Base-by-base conservation (phyloP, 2,797 vertebrate genomes). In the Takifugu rubripes region DNA sequence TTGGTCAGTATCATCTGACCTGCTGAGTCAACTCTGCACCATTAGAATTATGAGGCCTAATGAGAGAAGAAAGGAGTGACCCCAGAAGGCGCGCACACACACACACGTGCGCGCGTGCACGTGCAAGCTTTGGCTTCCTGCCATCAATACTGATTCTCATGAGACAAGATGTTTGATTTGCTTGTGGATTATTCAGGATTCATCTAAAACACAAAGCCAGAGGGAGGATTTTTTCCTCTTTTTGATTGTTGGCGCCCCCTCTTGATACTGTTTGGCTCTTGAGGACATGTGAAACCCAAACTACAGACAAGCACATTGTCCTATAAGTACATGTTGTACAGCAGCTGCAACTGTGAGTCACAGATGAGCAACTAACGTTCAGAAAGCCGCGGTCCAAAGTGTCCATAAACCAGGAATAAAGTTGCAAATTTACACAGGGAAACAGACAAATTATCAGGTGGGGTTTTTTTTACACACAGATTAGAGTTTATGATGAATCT, bases 1-100 rank as follows among this genome's bases (percentile, higher is more conserved):
- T 31, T 49, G 40, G 54, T 44, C 54, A 25, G 59, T 60, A 59
- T 36, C 64, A 52, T 61, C 71, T 83, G 81, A 77, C 64, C 78
- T 64, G 55, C 61, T 77, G 77, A 81, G 70, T 84, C 78, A 73
- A 62, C 64, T 49, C 54, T 42, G 11, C 26, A 31, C 66, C 72
- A 77, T 81, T 77, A 77, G 67, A 58, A 47, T 25, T 1, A 15
- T 57, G 21, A 21, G 45, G 17, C n/a, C 6, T 79, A 74, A 74
- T 69, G 62, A 64, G 59, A 53, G 31, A 33, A 33, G 31, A 33
- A 10, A 7, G 31, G 31, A 62, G 51, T 70, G 56, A 70, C 52
- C 50, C 36, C 40, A 25, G 25, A 47, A 51, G 16, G 49, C 49
- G 56, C 48, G 49, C 60, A 72, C 73, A 70, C 72, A 67, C 15